These are phyloP conservation scores for Triplophysa yarkandensis DNA, from an alignment of 2,797 vertebrate species.

Conservation along the genomic window DNA sequence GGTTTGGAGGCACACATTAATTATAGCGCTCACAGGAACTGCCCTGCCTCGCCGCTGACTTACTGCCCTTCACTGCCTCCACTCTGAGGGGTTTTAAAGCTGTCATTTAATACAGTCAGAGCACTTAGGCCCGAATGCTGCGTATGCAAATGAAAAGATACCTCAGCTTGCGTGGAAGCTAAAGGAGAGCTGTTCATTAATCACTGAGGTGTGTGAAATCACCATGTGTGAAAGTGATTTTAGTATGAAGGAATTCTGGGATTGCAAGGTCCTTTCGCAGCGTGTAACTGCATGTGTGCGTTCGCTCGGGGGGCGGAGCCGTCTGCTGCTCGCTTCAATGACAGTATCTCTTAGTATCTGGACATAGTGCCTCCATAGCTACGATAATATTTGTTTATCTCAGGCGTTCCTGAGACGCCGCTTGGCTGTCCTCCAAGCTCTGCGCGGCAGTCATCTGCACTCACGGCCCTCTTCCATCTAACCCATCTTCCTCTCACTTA, in stretches of 20 bases:
- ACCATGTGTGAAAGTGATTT: constrained; percentile 73
- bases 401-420: constrained; percentile 17
- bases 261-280: constrained; percentile 19
- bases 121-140: constrained; percentile 64
- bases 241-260: constrained; percentile 32
- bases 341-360: constrained; percentile 79
- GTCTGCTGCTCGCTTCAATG: constrained; percentile 75
- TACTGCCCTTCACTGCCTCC: constrained; percentile 65
- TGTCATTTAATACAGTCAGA: constrained; percentile 75
- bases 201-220: constrained; percentile 74
- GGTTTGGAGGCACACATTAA: constrained; percentile 74
- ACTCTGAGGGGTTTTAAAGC: constrained; percentile 66
- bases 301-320: constrained; percentile 73
- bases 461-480: constrained; percentile 26
- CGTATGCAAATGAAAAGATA: constrained; percentile 51
- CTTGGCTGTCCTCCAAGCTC: constrained; percentile 29
- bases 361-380: constrained; percentile 75
- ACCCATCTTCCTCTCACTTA: constrained; percentile 2
- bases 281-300: constrained; percentile 54
- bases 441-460: constrained; percentile 1
- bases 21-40: constrained; percentile 71
- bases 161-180: constrained; percentile 21
- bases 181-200: constrained; percentile 75
- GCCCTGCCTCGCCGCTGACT: constrained; percentile 63
- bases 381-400: constrained; percentile 79